Conservation (phyloP, 2,113 vertebrate species). For the Illadopsis cleaveri region DNA sequence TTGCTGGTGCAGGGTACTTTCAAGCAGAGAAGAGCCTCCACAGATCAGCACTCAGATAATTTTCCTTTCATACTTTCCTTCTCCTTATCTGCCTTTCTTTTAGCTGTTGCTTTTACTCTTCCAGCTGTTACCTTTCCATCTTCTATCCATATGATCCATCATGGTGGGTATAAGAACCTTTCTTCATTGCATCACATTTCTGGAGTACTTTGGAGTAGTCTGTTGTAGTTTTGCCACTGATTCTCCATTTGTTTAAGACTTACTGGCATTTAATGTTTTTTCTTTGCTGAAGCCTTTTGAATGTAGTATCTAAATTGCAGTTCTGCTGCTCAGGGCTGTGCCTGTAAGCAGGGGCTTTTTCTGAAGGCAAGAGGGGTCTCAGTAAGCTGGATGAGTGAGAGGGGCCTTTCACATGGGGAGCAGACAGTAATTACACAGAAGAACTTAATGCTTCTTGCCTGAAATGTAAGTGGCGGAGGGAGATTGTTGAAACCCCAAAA, state of each 20-base stretch:
- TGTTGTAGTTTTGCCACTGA: background rate
- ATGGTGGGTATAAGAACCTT: background rate
- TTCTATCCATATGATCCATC: background rate
- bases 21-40: background rate
- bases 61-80: background rate
- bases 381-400: background rate
- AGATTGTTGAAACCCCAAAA: background rate
- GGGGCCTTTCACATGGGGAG: background rate
- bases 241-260: background rate
- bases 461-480: background rate
- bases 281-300: background rate
- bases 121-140: background rate
- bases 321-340: background rate
- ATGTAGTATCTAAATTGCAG: background rate
- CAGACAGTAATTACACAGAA: background rate
- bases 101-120: background rate
- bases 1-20: background rate
- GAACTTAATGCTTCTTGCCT: background rate
- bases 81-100: background rate
- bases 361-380: background rate
- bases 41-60: background rate
- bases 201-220: background rate
- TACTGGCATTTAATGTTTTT: background rate
- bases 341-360: background rate
- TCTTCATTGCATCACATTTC: background rate